phyloP scores from a whole-genome alignment of 2,113 vertebrate species.

The Clarias batrachus region DNA sequence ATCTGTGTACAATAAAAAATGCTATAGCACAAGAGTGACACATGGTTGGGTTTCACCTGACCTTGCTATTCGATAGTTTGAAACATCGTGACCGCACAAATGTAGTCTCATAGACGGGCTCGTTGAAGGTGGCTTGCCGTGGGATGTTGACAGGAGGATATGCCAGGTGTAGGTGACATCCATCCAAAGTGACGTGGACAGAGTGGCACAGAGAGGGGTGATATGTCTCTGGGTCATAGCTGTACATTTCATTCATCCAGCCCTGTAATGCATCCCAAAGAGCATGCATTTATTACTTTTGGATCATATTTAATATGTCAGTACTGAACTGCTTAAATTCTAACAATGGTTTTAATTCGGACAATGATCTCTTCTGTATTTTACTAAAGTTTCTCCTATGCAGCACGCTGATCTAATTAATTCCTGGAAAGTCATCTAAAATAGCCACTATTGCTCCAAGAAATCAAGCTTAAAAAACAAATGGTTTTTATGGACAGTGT shows the following conservation, averaged over 20 bases:
- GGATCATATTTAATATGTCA: neutral
- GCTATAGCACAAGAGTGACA: neutral
- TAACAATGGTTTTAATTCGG: neutral
- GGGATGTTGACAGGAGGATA: conserved; percentile 77
- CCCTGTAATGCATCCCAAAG: conserved; percentile 67
- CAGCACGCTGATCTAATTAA: neutral
- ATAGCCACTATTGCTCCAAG: neutral
- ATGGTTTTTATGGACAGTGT: neutral
- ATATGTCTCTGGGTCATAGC: conserved; percentile 79
- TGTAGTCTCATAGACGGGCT: conserved; percentile 69
- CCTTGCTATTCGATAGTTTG: conserved; percentile 77
- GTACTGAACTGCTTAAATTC: neutral
- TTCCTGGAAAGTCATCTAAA: neutral
- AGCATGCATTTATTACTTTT: neutral
- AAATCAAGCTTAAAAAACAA: neutral
- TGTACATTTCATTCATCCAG: conserved; percentile 84
- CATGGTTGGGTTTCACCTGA: conserved; percentile 47
- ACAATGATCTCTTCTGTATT: too few relatives aligned
- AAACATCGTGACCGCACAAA: conserved; percentile 68
- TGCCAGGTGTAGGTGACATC: conserved; percentile 75
- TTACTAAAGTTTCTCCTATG: neutral
- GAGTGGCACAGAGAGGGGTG: conserved; percentile 79
- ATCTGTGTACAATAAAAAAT: neutral
- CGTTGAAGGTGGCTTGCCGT: conserved; percentile 74
- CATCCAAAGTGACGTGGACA: conserved; percentile 78